phyloP scores from a whole-genome alignment of 2,888 invertebrate species.

The Drosophila longiperda region DNA sequence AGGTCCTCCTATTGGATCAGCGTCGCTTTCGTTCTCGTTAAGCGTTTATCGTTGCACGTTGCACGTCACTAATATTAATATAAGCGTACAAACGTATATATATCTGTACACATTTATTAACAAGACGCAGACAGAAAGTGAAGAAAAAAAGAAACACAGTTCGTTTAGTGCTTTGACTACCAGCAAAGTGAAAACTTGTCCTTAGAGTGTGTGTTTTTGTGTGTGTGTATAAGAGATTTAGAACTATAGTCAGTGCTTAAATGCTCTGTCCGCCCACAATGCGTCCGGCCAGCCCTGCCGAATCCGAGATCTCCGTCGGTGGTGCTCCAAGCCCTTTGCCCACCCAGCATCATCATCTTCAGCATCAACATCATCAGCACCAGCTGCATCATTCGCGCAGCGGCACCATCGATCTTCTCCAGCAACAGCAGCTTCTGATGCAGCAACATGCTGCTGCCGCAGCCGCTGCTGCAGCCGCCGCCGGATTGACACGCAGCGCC shows the following conservation, averaged over 20 bases:
- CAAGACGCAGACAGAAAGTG: conserved; percentile 43
- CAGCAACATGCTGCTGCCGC: conserved; percentile 82
- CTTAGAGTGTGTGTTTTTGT: conserved; percentile 18
- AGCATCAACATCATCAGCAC: conserved; percentile 48
- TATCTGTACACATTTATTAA: conserved; percentile 33
- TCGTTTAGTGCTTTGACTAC: conserved; percentile 46
- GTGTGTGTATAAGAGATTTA: conserved; percentile 5
- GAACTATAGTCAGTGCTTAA: conserved; percentile 39
- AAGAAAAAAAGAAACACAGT: conserved; percentile 11
- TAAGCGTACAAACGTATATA: conserved; percentile 1
- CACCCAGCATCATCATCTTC: conserved; percentile 62
- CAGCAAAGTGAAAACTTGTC: conserved; percentile 24
- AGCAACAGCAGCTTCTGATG: conserved; percentile 82
- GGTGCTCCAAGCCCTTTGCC: conserved; percentile 84
- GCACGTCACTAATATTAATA: conserved; percentile 23
- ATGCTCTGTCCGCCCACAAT: conserved; percentile 85
- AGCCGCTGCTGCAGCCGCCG: conserved; percentile 71
- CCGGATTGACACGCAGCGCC: conserved; percentile 69
- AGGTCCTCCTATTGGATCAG: conserved; percentile 82
- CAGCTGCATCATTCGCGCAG: conserved; percentile 70
- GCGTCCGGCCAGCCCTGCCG: conserved; percentile 85
- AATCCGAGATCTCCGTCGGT: conserved; percentile 85
- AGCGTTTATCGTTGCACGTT: conserved; percentile 35
- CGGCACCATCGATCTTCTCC: conserved; percentile 78
- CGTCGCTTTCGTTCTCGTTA: conserved; percentile 48